Conservation (phyloP, 2,797 vertebrate species). For the Vespertilio murinus region DNA sequence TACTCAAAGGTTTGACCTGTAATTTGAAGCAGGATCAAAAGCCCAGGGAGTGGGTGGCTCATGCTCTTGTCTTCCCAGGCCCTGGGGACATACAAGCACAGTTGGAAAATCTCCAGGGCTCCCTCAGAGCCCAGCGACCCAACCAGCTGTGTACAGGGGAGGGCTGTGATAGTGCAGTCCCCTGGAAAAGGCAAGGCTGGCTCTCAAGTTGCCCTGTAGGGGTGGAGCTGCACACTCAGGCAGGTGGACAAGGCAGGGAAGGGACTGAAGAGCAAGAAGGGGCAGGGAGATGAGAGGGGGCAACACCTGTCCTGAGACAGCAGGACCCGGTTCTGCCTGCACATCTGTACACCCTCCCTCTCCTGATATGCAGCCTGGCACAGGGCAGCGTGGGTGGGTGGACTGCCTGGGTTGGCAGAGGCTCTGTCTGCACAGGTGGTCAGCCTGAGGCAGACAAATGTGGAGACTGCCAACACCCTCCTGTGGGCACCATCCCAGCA, state of each 20-base stretch:
- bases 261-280: not conserved
- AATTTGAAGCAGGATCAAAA: constrained; percentile 68
- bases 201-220: not conserved
- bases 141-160: not conserved
- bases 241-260: not conserved
- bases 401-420: not conserved
- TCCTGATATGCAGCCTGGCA: not conserved
- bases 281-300: not conserved
- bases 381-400: constrained; percentile 32
- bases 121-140: not conserved
- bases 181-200: not conserved
- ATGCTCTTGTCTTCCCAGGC: constrained; percentile 23
- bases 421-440: constrained; percentile 72
- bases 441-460: constrained; percentile 56
- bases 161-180: not conserved
- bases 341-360: not conserved
- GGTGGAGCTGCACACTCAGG: not conserved
- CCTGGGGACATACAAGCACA: constrained; percentile 69
- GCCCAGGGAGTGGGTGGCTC: constrained; percentile 45
- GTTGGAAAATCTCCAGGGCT: constrained; percentile 55
- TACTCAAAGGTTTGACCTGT: constrained; percentile 49
- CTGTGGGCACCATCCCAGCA: not conserved
- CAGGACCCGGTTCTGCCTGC: not conserved
- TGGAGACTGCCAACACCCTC: constrained; percentile 40
- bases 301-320: not conserved